Conservation (phyloP, 2,113 vertebrate genomes). For the Corvus hawaiiensis region DNA sequence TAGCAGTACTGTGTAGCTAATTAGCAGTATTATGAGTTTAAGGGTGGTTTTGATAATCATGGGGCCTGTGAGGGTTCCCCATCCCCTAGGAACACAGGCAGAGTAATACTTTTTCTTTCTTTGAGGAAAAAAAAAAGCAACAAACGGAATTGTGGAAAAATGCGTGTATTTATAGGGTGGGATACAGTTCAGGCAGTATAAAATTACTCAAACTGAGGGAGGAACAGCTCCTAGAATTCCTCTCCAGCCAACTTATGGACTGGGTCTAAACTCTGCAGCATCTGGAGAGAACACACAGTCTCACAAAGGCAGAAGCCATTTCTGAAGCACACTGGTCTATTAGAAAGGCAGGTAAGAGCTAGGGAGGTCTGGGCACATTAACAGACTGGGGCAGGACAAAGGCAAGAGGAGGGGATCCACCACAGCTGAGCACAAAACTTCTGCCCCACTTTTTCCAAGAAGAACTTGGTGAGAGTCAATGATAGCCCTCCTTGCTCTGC, state of each 20-base stretch:
- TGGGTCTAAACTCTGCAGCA: not conserved
- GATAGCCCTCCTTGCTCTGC: not conserved
- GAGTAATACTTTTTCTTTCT: not conserved
- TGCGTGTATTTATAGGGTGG: not conserved
- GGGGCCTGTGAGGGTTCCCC: not conserved
- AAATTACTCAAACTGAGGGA: not conserved
- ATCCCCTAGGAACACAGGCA: not conserved
- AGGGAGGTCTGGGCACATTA: not conserved
- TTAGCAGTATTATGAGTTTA: slow-evolving; percentile 31
- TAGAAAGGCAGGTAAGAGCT: not conserved
- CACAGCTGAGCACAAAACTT: not conserved
- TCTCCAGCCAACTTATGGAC: not conserved
- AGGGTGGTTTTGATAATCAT: not conserved
- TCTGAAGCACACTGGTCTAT: not conserved
- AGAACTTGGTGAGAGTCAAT: not conserved
- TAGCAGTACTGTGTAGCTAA: not conserved
- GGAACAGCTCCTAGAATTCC: not conserved
- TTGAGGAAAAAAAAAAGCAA: not conserved
- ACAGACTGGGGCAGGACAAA: not conserved
- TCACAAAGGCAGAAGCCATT: not conserved
- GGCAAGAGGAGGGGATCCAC: not conserved
- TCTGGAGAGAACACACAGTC: not conserved
- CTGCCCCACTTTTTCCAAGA: not conserved
- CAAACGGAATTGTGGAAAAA: not conserved
- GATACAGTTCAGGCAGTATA: not conserved